Conservation (phyloP, 1,140 invertebrate genomes). For the Sitodiplosis mosellana region DNA sequence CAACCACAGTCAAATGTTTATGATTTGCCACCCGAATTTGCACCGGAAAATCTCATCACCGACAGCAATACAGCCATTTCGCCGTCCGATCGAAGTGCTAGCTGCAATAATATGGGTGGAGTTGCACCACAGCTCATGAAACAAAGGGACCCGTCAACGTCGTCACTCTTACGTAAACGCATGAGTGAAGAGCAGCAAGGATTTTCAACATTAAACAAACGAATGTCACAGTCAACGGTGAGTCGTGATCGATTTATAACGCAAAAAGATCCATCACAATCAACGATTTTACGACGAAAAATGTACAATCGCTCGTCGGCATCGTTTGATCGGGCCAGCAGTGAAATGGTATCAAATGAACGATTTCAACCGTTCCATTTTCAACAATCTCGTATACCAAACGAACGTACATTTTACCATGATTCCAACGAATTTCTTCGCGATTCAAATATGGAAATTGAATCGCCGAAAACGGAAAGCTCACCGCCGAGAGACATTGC, state of each 20-base stretch:
- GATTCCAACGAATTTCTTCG: too few relatives aligned
- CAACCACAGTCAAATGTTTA: slow-evolving; percentile 7
- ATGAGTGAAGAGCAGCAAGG: background rate
- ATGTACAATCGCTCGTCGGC: too few relatives aligned
- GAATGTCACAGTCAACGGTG: background rate
- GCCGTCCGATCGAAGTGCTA: background rate
- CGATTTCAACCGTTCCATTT: too few relatives aligned
- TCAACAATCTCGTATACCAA: too few relatives aligned
- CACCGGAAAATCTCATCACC: background rate
- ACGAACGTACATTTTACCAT: too few relatives aligned
- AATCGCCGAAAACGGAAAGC: too few relatives aligned
- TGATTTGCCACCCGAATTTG: background rate
- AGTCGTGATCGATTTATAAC: background rate
- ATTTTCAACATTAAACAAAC: background rate
- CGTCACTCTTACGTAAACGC: background rate
- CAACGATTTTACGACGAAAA: background rate
- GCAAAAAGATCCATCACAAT: background rate
- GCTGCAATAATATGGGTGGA: background rate
- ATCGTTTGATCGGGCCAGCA: too few relatives aligned
- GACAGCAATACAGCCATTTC: background rate
- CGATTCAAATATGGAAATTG: too few relatives aligned
- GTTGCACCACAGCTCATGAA: background rate
- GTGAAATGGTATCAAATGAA: too few relatives aligned
- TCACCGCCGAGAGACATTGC: too few relatives aligned
- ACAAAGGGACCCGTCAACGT: background rate